These are phyloP conservation scores for Listrodromus nycthemerus DNA, from an alignment of 2,888 invertebrate genomes.

Conservation along the genomic window DNA sequence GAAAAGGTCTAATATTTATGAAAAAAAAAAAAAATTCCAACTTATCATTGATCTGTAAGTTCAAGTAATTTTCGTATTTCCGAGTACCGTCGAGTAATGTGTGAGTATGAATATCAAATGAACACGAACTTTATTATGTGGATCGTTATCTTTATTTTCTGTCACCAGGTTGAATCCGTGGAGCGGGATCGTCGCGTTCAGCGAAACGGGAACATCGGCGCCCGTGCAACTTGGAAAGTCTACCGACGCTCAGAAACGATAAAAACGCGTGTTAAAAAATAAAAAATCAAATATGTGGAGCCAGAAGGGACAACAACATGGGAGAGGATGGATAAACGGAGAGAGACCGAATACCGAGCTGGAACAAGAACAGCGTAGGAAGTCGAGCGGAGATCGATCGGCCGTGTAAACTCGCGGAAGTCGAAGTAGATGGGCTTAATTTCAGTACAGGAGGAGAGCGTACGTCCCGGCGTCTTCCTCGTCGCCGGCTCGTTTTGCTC, in stretches of 20 bases:
- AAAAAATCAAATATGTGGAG: slow-evolving; percentile 53
- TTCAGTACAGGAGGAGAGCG: slow-evolving; percentile 61
- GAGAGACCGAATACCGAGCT: neutral
- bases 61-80: too few species aligned
- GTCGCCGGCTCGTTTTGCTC: slow-evolving; percentile 34
- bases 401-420: slow-evolving; percentile 63
- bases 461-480: slow-evolving; percentile 41
- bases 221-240: neutral
- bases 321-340: neutral
- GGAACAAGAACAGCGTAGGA: slow-evolving; percentile 43
- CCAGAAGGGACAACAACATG: neutral
- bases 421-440: slow-evolving; percentile 59
- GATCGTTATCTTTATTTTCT: too few species aligned
- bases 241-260: neutral
- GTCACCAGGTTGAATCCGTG: neutral
- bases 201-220: neutral
- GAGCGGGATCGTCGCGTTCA: neutral
- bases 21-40: too few species aligned
- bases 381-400: slow-evolving; percentile 64
- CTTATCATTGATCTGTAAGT: too few species aligned
- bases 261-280: slow-evolving; percentile 25
- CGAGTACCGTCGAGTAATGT: too few species aligned
- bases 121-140: too few species aligned
- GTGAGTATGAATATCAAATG: too few species aligned
- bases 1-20: too few species aligned